Evolutionary conservation across 2,888 invertebrate species (phyloP).

Genomic region (Apamea anceps): DNA sequence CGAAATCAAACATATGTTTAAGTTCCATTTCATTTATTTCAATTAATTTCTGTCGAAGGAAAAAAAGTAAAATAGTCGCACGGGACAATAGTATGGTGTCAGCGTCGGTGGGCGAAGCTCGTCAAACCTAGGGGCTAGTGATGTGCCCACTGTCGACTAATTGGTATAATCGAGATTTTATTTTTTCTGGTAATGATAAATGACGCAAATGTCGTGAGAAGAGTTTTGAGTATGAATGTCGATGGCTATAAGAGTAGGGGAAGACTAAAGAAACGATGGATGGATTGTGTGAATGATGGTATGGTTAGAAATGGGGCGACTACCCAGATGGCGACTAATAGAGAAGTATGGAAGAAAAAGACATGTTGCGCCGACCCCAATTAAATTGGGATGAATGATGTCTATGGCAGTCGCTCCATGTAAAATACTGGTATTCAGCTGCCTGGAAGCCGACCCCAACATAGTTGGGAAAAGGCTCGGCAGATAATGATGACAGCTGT

Average conservation of each 20-base stretch:
- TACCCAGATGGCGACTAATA: no score
- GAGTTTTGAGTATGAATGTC: no score
- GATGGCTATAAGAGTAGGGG: no score
- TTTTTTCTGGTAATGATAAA: background rate
- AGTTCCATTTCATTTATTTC: constrained; percentile 71
- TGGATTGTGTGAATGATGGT: no score
- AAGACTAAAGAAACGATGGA: no score
- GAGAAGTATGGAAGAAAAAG: no score
- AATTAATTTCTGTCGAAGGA: constrained; percentile 71
- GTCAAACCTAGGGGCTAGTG: constrained; percentile 66
- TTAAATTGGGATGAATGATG: background rate
- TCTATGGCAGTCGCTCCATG: background rate
- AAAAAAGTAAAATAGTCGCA: constrained; percentile 73
- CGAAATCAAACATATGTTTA: constrained; percentile 47
- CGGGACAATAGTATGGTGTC: constrained; percentile 71
- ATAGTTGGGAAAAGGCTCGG: background rate
- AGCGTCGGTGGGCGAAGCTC: constrained; percentile 58
- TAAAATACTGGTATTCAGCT: background rate
- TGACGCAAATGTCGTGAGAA: no score
- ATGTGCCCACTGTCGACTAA: constrained; percentile 45
- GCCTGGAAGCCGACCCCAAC: no score
- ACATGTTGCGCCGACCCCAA: no score
- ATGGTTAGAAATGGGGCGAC: no score
- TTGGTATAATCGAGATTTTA: background rate
- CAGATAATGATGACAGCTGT: background rate